Evolutionary conservation across 2,888 invertebrate species (phyloP).

Genomic region (Pantelozetes paolii): DNA sequence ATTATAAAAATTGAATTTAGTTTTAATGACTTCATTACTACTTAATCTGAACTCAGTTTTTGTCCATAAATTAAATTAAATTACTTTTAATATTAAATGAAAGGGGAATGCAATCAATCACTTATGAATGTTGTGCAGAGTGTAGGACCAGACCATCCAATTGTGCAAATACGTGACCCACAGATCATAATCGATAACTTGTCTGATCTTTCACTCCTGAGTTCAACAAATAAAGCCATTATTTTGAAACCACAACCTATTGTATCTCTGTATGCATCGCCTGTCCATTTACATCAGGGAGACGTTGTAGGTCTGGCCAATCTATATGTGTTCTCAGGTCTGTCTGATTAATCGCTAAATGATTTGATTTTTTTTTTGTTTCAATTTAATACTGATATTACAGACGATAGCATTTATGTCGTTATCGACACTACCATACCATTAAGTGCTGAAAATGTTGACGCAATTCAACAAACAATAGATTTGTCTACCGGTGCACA

Average conservation of each 20-base stretch:
- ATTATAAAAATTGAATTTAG: no score
- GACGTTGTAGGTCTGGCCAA: slow-evolving; percentile 1
- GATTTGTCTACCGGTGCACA: not conserved
- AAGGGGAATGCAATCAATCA: slow-evolving; percentile 46
- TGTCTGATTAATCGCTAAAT: not conserved
- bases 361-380: not conserved
- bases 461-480: not conserved
- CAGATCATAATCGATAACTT: slow-evolving; percentile 43
- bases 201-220: slow-evolving; percentile 28
- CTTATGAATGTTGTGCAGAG: slow-evolving; percentile 46
- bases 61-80: not conserved
- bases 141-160: slow-evolving; percentile 47
- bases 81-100: not conserved
- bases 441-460: not conserved
- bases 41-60: no score
- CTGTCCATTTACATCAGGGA: slow-evolving; percentile 1
- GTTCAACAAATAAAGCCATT: slow-evolving; percentile 6
- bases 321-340: slow-evolving; percentile 8
- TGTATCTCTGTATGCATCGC: slow-evolving; percentile 39
- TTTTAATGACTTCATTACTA: no score
- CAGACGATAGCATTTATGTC: slow-evolving; percentile 37
- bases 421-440: slow-evolving; percentile 39
- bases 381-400: not conserved
- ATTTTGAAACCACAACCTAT: slow-evolving; percentile 43
- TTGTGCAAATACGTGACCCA: slow-evolving; percentile 45